phyloP scores from a whole-genome alignment of 1,140 invertebrate species.

The Papilio xuthus region DNA sequence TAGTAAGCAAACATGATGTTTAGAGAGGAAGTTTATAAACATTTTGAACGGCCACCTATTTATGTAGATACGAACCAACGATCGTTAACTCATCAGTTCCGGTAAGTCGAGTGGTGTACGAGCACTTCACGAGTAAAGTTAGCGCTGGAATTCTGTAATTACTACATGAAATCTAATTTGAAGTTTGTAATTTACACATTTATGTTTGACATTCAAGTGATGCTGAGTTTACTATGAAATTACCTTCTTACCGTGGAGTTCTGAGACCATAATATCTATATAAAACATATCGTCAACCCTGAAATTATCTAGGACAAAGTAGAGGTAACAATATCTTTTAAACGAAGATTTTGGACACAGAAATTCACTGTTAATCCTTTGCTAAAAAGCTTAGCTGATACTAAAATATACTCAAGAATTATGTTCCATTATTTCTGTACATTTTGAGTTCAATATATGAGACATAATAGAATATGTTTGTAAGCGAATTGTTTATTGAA shows the following conservation, averaged over 20 bases:
- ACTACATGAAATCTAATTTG: background rate
- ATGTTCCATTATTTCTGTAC: background rate
- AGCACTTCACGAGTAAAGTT: conserved; percentile 5
- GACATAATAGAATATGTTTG: background rate
- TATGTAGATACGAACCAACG: background rate
- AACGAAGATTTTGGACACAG: background rate
- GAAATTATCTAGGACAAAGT: no score
- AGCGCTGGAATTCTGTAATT: background rate
- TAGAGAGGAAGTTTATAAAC: background rate
- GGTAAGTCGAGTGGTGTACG: background rate
- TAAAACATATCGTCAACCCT: no score
- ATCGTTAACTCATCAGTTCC: conserved; percentile 14
- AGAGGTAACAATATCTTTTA: no score
- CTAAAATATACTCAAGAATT: background rate
- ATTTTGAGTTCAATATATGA: background rate
- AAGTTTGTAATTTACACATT: background rate
- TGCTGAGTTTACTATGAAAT: conserved; percentile 1
- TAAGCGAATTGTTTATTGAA: background rate
- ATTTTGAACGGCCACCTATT: background rate
- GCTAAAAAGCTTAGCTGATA: conserved; percentile 2
- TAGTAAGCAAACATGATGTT: background rate
- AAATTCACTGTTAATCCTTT: conserved; percentile 4
- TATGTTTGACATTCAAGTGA: background rate
- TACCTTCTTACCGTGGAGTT: no score
- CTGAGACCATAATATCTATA: no score